phyloP scores from a whole-genome alignment of 2,113 vertebrate genomes.

The Lasiurus cinereus region DNA sequence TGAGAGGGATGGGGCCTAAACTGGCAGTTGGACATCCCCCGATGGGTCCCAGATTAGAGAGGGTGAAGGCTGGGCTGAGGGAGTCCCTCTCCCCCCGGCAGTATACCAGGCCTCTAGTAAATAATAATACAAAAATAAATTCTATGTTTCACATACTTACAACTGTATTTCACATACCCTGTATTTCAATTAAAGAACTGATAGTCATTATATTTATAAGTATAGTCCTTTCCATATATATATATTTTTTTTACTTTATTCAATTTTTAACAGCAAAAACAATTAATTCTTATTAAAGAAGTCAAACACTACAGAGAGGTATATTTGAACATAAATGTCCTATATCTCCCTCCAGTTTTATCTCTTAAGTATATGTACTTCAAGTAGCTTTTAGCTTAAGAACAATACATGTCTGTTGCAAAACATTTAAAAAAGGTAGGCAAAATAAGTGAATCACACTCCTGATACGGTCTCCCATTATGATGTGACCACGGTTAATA shows the following conservation, averaged over 20 bases:
- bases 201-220: neutral
- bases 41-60: too few relatives aligned
- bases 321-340: conserved; percentile 3
- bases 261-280: neutral
- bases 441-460: neutral
- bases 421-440: conserved; percentile 34
- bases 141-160: neutral
- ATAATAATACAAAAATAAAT: neutral
- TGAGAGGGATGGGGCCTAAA: too few relatives aligned
- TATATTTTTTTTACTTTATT: conserved; percentile 1
- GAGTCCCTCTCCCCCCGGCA: rapidly evolving
- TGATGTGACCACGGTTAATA: neutral
- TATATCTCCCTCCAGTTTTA: neutral
- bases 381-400: neutral
- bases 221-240: conserved; percentile 20
- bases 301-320: neutral
- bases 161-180: neutral
- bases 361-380: neutral
- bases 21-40: too few relatives aligned
- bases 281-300: neutral
- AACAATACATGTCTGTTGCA: neutral
- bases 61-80: too few relatives aligned
- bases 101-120: neutral
- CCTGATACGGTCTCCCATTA: neutral
- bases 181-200: neutral